Conservation (phyloP, 2,888 invertebrate genomes). For the Molorchus minor region DNA sequence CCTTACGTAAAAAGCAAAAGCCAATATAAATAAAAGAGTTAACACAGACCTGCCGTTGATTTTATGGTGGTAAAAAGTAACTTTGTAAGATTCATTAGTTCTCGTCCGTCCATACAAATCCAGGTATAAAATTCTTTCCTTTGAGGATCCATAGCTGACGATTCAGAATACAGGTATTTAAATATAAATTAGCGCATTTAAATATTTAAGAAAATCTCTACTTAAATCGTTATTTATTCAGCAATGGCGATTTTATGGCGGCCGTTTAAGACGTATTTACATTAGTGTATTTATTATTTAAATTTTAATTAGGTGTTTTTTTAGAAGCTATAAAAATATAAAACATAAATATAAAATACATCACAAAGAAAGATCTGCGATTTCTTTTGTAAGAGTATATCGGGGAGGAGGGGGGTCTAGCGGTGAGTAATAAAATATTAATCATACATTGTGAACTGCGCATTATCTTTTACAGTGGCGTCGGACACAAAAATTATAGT, state of each 20-base stretch:
- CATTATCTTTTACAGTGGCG: slow-evolving; percentile 42
- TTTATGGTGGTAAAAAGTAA: too few relatives aligned
- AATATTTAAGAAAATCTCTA: slow-evolving; percentile 41
- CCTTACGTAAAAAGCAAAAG: too few relatives aligned
- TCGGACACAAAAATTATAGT: slow-evolving; percentile 36
- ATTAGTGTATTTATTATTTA: slow-evolving; percentile 54
- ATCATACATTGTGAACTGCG: slow-evolving; percentile 54
- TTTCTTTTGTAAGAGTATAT: slow-evolving; percentile 14
- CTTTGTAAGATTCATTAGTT: slow-evolving; percentile 28
- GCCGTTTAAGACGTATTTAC: slow-evolving; percentile 50
- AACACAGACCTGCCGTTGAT: too few relatives aligned
- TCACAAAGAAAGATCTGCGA: slow-evolving; percentile 17
- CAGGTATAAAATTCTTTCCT: slow-evolving; percentile 43
- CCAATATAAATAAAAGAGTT: too few relatives aligned
- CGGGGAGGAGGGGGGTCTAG: slow-evolving; percentile 34
- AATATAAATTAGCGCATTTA: slow-evolving; percentile 49
- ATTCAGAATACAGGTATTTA: slow-evolving; percentile 46
- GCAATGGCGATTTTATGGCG: slow-evolving; percentile 30
- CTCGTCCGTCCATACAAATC: slow-evolving; percentile 35
- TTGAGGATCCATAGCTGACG: slow-evolving; percentile 43
- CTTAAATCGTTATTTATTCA: slow-evolving; percentile 28
- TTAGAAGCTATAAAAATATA: slow-evolving; percentile 54
- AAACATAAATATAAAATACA: slow-evolving; percentile 36
- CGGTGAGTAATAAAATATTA: slow-evolving; percentile 55
- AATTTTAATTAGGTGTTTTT: slow-evolving; percentile 56